Evolutionary conservation across 2,113 vertebrate species (phyloP).

Genomic region (Gila orcuttii): DNA sequence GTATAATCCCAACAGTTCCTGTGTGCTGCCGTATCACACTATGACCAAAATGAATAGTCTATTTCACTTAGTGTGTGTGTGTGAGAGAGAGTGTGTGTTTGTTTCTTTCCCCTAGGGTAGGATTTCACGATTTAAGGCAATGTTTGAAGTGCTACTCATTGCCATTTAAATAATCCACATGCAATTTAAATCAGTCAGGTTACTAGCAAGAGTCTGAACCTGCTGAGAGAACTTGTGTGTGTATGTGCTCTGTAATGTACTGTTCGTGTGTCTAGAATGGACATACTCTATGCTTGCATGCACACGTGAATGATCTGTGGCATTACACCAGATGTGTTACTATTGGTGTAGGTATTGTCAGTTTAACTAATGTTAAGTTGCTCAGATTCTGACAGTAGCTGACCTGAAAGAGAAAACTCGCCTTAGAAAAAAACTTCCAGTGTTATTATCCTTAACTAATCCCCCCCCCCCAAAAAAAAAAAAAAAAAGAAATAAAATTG

Average conservation of each 20-base stretch:
- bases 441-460: too few relatives aligned
- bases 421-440: too few relatives aligned
- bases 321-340: too few relatives aligned
- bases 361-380: background rate
- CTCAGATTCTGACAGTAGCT: too few relatives aligned
- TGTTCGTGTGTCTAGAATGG: background rate
- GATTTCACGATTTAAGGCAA: slow-evolving; percentile 36
- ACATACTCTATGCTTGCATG: background rate
- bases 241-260: background rate
- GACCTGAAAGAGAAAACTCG: too few relatives aligned
- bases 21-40: slow-evolving; percentile 8
- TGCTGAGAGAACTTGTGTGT: slow-evolving; percentile 19
- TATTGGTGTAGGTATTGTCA: too few relatives aligned
- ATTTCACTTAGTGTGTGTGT: slow-evolving; percentile 13
- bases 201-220: background rate
- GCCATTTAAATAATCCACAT: slow-evolving; percentile 41
- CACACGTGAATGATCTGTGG: background rate
- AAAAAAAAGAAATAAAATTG: too few relatives aligned
- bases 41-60: background rate
- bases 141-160: slow-evolving; percentile 46
- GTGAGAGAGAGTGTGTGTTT: background rate
- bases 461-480: too few relatives aligned
- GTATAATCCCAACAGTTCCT: slow-evolving; percentile 51
- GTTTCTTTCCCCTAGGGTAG: background rate
- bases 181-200: slow-evolving; percentile 31